These are phyloP conservation scores for Caerostris darwini DNA, from an alignment of 1,140 invertebrate genomes.

Conservation along the genomic window DNA sequence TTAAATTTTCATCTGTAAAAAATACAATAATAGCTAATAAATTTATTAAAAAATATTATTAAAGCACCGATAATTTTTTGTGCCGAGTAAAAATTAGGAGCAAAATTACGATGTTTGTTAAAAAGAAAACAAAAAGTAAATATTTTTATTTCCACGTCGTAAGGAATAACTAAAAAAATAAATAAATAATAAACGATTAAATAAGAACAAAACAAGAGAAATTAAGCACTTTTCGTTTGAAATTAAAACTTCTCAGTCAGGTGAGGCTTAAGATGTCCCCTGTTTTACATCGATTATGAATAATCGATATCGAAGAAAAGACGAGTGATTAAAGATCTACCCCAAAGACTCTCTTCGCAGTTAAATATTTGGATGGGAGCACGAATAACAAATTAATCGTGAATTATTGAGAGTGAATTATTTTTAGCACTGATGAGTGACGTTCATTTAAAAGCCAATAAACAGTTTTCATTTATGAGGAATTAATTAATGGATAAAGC, in stretches of 20 bases:
- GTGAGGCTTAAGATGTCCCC: not conserved
- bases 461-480: not conserved
- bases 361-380: not conserved
- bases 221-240: not conserved
- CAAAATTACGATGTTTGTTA: too few relatives aligned
- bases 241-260: not conserved
- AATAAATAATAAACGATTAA: not conserved
- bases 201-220: not conserved
- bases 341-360: not conserved
- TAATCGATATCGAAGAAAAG: not conserved
- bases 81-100: too few relatives aligned
- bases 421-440: conserved; percentile 5
- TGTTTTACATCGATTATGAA: not conserved
- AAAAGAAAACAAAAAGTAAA: too few relatives aligned
- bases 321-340: not conserved
- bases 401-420: conserved; percentile 16
- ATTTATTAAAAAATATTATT: too few relatives aligned
- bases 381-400: not conserved
- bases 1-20: too few relatives aligned
- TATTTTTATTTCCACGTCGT: too few relatives aligned
- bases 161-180: not conserved
- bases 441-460: conserved; percentile 6
- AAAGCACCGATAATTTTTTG: too few relatives aligned
- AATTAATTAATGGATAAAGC: not conserved
- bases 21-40: too few relatives aligned